phyloP scores from a whole-genome alignment of 2,113 vertebrate genomes.

The Hucho hucho region DNA sequence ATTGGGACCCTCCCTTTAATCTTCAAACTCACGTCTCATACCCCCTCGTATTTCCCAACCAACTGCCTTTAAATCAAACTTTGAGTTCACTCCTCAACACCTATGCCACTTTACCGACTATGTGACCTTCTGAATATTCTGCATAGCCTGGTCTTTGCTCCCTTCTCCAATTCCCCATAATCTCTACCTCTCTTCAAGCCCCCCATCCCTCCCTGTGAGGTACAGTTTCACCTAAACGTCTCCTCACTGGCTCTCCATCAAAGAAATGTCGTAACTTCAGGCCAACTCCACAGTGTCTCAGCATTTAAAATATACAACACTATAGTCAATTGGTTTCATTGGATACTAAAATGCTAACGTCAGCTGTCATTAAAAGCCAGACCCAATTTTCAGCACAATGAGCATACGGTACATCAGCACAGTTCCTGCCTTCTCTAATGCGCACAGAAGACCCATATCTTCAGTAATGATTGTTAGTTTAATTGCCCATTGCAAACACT shows the following conservation, averaged over 20 bases:
- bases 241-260: not conserved
- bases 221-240: not conserved
- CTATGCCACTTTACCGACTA: too few relatives aligned
- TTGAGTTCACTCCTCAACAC: not conserved
- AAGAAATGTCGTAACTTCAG: not conserved
- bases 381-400: not conserved
- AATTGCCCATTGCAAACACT: slow-evolving; percentile 7
- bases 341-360: not conserved
- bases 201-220: too few relatives aligned
- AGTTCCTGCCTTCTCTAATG: not conserved
- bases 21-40: too few relatives aligned
- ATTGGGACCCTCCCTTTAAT: not conserved
- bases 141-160: not conserved
- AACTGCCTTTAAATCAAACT: too few relatives aligned
- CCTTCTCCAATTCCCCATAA: not conserved
- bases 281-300: not conserved
- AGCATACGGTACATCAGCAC: not conserved
- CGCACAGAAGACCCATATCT: not conserved
- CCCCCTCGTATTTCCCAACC: too few relatives aligned
- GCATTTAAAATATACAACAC: not conserved
- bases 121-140: not conserved
- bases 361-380: not conserved
- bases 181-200: too few relatives aligned
- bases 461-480: not conserved
- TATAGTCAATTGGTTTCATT: not conserved